These are phyloP conservation scores for Sebastes schlegelii DNA, from an alignment of 2,113 vertebrate species.

Conservation along the genomic window DNA sequence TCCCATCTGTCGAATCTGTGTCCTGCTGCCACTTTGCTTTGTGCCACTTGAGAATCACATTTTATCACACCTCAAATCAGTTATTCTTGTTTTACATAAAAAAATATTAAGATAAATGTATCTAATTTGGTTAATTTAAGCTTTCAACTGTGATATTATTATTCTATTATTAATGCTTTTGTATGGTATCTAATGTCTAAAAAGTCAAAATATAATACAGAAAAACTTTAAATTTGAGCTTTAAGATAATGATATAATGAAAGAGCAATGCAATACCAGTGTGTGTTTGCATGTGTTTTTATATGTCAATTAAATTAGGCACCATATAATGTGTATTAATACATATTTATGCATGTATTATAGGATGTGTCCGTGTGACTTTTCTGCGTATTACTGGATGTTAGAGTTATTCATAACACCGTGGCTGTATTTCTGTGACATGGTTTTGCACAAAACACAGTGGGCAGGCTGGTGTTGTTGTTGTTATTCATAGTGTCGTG, in stretches of 20 bases:
- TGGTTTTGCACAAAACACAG: constrained; percentile 72
- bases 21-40: constrained; percentile 74
- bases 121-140: not conserved
- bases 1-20: constrained; percentile 75
- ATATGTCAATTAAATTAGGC: not conserved
- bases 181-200: not conserved
- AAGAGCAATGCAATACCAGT: not conserved
- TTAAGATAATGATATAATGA: not conserved
- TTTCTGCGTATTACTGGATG: not conserved
- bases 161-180: not conserved
- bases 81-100: not conserved
- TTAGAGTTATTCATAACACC: not conserved
- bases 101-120: too few relatives aligned
- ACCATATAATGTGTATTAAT: not conserved
- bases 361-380: not conserved
- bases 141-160: not conserved
- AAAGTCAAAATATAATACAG: not conserved
- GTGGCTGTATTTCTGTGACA: constrained; percentile 29
- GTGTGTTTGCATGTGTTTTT: not conserved
- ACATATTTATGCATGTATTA: not conserved
- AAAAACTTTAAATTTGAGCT: not conserved
- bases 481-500: constrained; percentile 57
- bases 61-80: not conserved
- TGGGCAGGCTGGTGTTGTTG: constrained; percentile 72
- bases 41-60: constrained; percentile 60